Percentiles rank a stretch among this genome's conserved stretches.
Conservation (phyloP, 92 coral and sea anemone genomes). For the Meandrina meandrites region DNA sequence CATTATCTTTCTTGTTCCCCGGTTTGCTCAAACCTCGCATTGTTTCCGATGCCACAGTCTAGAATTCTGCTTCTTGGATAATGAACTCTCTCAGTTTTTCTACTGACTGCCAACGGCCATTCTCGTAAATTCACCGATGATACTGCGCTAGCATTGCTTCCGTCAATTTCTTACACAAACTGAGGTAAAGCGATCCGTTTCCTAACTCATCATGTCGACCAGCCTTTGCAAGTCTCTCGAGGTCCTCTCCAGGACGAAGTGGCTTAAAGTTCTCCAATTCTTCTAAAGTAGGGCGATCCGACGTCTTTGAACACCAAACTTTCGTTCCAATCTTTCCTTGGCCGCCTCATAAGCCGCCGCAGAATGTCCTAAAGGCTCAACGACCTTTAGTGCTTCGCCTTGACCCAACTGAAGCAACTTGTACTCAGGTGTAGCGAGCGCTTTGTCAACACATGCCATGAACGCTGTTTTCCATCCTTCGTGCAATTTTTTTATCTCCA, state of each 20-base stretch:
- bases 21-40: not conserved
- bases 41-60: constrained; percentile 52
- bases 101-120: constrained; percentile 47
- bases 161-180: constrained; percentile 54
- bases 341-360: constrained; percentile 10
- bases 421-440: constrained; percentile 2
- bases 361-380: not conserved
- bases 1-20: not conserved
- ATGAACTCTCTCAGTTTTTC: constrained; percentile 54
- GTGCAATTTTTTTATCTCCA: constrained; percentile 55
- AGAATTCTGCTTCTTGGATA: constrained; percentile 64
- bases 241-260: constrained; percentile 45
- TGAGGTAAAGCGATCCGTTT: constrained; percentile 52
- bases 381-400: not conserved
- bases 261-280: constrained; percentile 54
- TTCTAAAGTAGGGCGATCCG: constrained; percentile 58
- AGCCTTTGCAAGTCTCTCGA: constrained; percentile 53
- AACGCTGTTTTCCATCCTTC: constrained; percentile 70
- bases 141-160: constrained; percentile 60
- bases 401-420: not conserved
- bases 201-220: constrained; percentile 49
- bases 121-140: constrained; percentile 65
- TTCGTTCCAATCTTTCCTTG: constrained; percentile 34
- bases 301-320: constrained; percentile 63
- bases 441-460: constrained; percentile 36